A percentile compares a stretch with the other conserved stretches of the same genome.
These are phyloP conservation scores for Neocrepidodera transversa DNA, from an alignment of 2,888 invertebrate species.

Conservation along the genomic window DNA sequence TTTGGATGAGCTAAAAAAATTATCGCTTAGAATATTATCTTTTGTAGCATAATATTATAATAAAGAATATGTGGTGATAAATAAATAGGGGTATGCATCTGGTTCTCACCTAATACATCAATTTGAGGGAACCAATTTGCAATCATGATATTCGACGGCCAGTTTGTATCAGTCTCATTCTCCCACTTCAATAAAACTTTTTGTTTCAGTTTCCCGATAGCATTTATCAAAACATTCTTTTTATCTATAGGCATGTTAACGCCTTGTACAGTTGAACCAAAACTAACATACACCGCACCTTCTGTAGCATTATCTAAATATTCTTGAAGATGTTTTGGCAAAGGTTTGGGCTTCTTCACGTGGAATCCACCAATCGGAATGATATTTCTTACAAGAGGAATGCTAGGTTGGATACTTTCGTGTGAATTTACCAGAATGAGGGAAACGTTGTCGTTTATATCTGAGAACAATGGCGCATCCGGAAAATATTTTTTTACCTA, in stretches of 20 bases:
- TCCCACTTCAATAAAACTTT: constrained; percentile 75
- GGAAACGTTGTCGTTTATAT: constrained; percentile 46
- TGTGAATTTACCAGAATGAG: constrained; percentile 57
- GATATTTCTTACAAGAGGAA: constrained; percentile 64
- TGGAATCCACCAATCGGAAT: constrained; percentile 67
- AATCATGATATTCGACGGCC: constrained; percentile 65
- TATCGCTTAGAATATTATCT: no score
- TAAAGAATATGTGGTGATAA: no score
- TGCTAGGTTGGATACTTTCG: constrained; percentile 61
- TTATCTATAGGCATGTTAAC: constrained; percentile 64
- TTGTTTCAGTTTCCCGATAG: constrained; percentile 67
- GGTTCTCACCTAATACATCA: constrained; percentile 51
- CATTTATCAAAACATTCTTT: constrained; percentile 63
- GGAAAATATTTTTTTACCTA: constrained; percentile 48
- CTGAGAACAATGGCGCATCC: constrained; percentile 42
- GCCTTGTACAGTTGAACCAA: constrained; percentile 67
- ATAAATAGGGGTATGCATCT: no score
- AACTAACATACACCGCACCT: constrained; percentile 65
- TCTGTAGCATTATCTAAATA: constrained; percentile 43
- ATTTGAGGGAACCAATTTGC: constrained; percentile 73
- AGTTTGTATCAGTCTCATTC: constrained; percentile 67
- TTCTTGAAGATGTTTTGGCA: constrained; percentile 44
- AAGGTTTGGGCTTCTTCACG: constrained; percentile 44
- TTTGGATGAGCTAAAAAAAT: constrained; percentile 44
- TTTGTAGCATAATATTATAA: no score